These are phyloP conservation scores for Protosalanx chinensis DNA, from an alignment of 2,797 vertebrate genomes.

Conservation along the genomic window DNA sequence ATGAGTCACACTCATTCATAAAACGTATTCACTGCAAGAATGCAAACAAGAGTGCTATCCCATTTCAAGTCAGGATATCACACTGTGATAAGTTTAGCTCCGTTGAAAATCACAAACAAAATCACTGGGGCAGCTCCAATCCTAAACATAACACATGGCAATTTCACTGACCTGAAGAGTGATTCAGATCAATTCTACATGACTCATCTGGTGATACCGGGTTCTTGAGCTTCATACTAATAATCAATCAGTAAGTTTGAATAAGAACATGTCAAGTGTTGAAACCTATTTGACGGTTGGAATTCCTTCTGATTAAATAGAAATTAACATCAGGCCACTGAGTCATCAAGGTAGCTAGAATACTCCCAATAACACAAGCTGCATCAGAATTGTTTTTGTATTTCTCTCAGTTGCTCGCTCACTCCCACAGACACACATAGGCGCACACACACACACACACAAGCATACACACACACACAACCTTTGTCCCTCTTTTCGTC, in stretches of 20 bases:
- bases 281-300: no score
- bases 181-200: background rate
- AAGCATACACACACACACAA: conserved; percentile 34
- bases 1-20: conserved; percentile 60
- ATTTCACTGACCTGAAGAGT: background rate
- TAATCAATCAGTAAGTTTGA: no score
- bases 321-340: no score
- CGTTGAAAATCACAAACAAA: background rate
- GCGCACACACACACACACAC: conserved; percentile 18
- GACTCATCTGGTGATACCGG: background rate
- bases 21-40: conserved; percentile 30
- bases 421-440: conserved; percentile 3
- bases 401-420: background rate
- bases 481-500: conserved; percentile 42
- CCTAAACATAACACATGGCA: background rate
- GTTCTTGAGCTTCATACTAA: no score
- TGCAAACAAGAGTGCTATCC: conserved; percentile 8
- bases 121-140: background rate
- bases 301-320: no score
- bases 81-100: background rate
- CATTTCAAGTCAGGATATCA: background rate
- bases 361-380: background rate
- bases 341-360: background rate
- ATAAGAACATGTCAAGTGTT: no score
- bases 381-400: background rate